Evolutionary conservation across 2,113 vertebrate species (phyloP).

Genomic region (Oceanodroma tethys): DNA sequence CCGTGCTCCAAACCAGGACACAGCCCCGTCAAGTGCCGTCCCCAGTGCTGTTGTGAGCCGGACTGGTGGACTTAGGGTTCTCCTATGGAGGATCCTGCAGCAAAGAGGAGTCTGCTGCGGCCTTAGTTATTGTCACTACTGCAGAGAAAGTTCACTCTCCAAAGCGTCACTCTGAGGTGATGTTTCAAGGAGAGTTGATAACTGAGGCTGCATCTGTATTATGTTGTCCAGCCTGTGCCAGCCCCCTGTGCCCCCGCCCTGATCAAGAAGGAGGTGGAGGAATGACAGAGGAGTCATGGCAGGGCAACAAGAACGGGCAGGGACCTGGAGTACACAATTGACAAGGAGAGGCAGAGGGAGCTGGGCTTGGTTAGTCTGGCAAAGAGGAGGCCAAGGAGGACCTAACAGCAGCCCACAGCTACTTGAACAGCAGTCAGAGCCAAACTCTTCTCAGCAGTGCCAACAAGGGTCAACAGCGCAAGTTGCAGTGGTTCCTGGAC

Average conservation of each 20-base stretch:
- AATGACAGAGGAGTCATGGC: not conserved
- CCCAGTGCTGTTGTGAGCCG: not conserved
- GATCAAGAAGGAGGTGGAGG: not conserved
- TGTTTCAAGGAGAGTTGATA: not conserved
- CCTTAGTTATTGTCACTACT: not conserved
- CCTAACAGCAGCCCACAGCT: not conserved
- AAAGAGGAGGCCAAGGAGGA: not conserved
- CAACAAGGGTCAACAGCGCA: not conserved
- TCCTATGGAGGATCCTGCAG: not conserved
- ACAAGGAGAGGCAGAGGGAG: not conserved
- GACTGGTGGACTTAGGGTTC: not conserved
- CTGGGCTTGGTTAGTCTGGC: not conserved
- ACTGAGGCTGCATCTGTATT: not conserved
- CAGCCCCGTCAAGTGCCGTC: not conserved
- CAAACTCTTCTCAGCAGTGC: not conserved
- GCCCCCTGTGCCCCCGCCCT: fast-evolving
- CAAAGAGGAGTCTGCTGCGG: fast-evolving
- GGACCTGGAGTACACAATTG: not conserved
- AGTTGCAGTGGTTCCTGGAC: not conserved
- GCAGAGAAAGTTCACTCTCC: not conserved
- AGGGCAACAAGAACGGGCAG: not conserved
- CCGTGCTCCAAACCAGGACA: not conserved
- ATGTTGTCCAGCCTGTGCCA: not conserved
- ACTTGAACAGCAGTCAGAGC: not conserved
- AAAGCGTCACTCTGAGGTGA: not conserved